Base-by-base conservation (phyloP, 2,888 invertebrate species). In the Dioctria rufipes region DNA sequence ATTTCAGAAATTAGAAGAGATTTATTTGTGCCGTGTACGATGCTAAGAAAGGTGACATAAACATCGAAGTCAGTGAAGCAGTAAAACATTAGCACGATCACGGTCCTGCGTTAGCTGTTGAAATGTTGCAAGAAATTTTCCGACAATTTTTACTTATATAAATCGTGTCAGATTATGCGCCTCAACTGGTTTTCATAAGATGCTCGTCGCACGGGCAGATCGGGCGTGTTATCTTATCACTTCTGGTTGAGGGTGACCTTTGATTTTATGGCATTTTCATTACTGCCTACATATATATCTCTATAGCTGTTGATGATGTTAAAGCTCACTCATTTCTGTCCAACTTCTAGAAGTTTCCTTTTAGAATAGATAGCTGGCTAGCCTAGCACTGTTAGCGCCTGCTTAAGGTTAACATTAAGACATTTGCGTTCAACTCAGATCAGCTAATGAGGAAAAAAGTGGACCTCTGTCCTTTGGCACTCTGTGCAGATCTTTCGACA, bases 401-500 rank as follows among this genome's bases (percentile, higher is more conserved):
- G 37, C 63, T 63, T 39, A 40, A 63, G 63, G 37, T 63, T 63
- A 13, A 63, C 6, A 40, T 60, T 46, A 46, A n/a, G 63, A 63
- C 40, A 37, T 63, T 63, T 43, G 39, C 13, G 25, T 6, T 37
- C 65, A n/a, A 42, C 11, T 43, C 46, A 13, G 9, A 40, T 6
- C n/a, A 43, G 13, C 3, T 5, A 63, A 46, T 49, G 67, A 77
- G 61, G 49, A 77, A 77, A 77, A 77, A 77, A 77, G 46, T 86
- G 86, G 86, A 86, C 87, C 86, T 86, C 85, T 86, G 84, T 86
- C 86, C 86, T 86, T 86, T 85, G 80, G 81, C 82, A 81, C 80
- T 84, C 80, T 80, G 83, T 77, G 86, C 87, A 87, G 87, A 87
- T 87, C 85, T 86, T 86, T 85, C 86, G 87, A 87, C 87, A 86